Base-by-base conservation (phyloP, 2,797 vertebrate genomes). In the Eulemur rubriventer region DNA sequence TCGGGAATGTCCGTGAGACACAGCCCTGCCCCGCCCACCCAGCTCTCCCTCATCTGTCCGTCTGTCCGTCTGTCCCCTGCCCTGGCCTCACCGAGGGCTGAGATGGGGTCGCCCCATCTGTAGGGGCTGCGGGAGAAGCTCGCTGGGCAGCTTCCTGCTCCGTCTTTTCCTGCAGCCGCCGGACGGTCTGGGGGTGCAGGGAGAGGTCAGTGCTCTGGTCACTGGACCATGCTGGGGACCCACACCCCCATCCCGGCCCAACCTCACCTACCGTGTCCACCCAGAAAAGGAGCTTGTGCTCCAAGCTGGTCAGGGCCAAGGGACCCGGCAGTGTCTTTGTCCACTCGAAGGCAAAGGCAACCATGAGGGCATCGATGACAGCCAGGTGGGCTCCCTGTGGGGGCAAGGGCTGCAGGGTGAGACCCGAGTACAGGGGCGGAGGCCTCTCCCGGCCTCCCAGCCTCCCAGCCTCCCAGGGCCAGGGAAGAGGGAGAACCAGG, bases 351-450 rank as follows among this genome's bases (percentile, higher is more conserved):
- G 99, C 99, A 88, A 99, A 99, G 95, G 99, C 97, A 0, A 98
- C 97, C 99, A 99, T 99, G 97, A 99, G 98, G 61, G 99, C 98
- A 76, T 99, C 99, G 0, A 99, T 99, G 98, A 99, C 97, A 35
- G 99, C 99, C 88, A 99, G 98, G 98, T 99, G 99, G 93, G 99
- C 99, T 94, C 98, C 99, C 99, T 99, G 98, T 46, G 97, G 91
- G 97, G 46, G 78, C 24, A 88, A 63, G 38, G 12, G 30, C 69
- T 26, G 13, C 4, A 67, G 41, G 65, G 57, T 95, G 89, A 93
- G 61, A 46, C 65, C 33, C 14, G 7, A 12, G 18, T 33, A 0
- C 8, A 57, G 2, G 16, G 50, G 4, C 0, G 8, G 33, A 20
- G 2, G 26, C 26, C 28, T n/a, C 22, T 30, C n/a, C 11, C 2